Evolutionary conservation across 2,797 vertebrate genomes (phyloP), one percentile per base, ranked within the genome.

Genomic region (Menidia menidia): DNA sequence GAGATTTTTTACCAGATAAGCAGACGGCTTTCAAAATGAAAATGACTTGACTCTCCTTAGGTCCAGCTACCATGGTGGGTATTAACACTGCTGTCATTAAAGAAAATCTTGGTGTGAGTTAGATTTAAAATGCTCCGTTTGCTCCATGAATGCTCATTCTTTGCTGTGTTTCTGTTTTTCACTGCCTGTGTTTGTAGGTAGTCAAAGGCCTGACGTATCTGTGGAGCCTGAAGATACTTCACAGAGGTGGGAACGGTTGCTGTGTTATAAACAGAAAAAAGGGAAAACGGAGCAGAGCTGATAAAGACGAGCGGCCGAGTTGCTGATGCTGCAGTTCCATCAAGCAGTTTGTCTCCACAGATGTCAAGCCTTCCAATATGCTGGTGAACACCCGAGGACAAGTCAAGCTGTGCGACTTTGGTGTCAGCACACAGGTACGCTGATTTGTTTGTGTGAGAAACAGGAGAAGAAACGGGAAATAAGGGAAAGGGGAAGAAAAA

Each of bases 191-290:
- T 73, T 71, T 91, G 5, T 84, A 99, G 98, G 98, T 99, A 69
- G 97, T 99, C 63, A 98, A 99, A 92, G 98, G 98, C 74, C 95
- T 99, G 82, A 99, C 96, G 0, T 99, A 99, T 93, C 93, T 99
- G 76, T 99, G 98, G 98, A 99, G 97, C 71, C 92, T 99, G 78
- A 99, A 99, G 95, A 99, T 99, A 92, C 95, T 99, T 80, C 98
- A 99, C 85, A 95, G 98, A 95, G 98, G 98, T 99, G 91, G 94
- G 96, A 92, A 77, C 75, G 59, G 66, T 18, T 58, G 59, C 43
- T 53, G 52, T 76, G 68, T 87, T 86, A 82, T 78, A 74, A 68
- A 82, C 64, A 72, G 72, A 69, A 73, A 35, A 75, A 62, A 75
- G 25, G 25, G 25, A 73, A 66, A 67, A 77, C 68, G 53, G 47